Percentiles rank a stretch among this genome's conserved stretches.
phyloP scores from a whole-genome alignment of 1,140 invertebrate species.

The Hyphantria cunea region DNA sequence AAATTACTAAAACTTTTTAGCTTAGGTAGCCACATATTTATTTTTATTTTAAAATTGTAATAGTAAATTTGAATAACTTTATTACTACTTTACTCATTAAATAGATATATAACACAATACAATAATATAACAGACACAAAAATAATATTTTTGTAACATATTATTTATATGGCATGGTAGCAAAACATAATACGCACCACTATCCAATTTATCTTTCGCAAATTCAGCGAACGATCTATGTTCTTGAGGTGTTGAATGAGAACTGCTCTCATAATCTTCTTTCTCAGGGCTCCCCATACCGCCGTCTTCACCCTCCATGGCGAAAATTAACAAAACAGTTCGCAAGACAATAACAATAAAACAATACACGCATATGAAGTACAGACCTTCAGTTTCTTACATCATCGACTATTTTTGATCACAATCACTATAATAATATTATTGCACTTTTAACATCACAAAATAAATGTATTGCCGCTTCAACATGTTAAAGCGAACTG shows the following conservation, averaged over 20 bases:
- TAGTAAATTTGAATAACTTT: too few relatives aligned
- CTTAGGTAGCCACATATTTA: too few relatives aligned
- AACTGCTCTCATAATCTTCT: slow-evolving; percentile 69
- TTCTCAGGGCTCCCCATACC: slow-evolving; percentile 60
- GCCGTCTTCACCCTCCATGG: slow-evolving; percentile 66
- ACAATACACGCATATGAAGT: slow-evolving; percentile 33
- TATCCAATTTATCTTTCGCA: slow-evolving; percentile 76
- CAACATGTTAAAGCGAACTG: slow-evolving; percentile 1
- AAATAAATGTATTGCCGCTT: slow-evolving; percentile 6
- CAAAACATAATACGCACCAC: slow-evolving; percentile 52
- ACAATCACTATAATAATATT: slow-evolving; percentile 15
- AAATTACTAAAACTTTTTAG: too few relatives aligned
- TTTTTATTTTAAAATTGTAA: too few relatives aligned
- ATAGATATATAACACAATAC: too few relatives aligned
- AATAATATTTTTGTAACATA: too few relatives aligned
- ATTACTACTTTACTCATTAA: too few relatives aligned
- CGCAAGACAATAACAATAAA: slow-evolving; percentile 40
- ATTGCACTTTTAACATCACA: neutral
- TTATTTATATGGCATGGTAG: too few relatives aligned
- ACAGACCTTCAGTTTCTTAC: slow-evolving; percentile 68
- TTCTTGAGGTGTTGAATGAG: slow-evolving; percentile 72
- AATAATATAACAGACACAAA: too few relatives aligned
- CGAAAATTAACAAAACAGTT: slow-evolving; percentile 33
- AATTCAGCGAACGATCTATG: slow-evolving; percentile 75
- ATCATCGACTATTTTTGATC: slow-evolving; percentile 71